Percentiles rank a stretch among this genome's conserved stretches.
Conservation (phyloP, 2,113 vertebrate species). For the Macheiramphus alcinus region DNA sequence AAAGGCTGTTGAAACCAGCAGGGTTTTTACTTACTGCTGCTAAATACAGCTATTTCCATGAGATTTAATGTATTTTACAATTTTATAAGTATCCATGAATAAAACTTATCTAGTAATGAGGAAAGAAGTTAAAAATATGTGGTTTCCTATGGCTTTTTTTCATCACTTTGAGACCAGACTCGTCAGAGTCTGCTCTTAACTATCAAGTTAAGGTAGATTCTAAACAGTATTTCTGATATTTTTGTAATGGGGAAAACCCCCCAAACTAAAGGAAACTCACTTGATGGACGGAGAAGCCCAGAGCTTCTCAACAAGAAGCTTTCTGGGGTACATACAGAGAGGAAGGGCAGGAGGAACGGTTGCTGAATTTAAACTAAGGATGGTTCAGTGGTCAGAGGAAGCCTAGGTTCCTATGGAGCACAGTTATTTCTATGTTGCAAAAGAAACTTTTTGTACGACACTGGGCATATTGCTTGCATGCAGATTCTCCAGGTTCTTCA, state of each 20-base stretch:
- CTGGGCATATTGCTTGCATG: not conserved
- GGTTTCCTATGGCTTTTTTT: not conserved
- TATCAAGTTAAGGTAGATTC: not conserved
- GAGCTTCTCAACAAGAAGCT: not conserved
- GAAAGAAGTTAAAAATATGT: not conserved
- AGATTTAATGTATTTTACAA: not conserved
- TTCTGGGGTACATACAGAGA: not conserved
- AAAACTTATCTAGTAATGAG: not conserved
- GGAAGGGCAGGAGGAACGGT: not conserved
- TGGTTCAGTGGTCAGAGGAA: not conserved
- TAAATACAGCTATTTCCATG: not conserved
- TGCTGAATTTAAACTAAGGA: not conserved
- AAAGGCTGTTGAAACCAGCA: not conserved
- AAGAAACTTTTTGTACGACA: not conserved
- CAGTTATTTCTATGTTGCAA: not conserved
- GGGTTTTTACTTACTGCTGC: not conserved
- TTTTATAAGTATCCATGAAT: not conserved
- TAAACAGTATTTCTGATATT: not conserved
- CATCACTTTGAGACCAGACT: not conserved
- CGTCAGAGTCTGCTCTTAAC: not conserved
- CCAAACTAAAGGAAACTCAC: not conserved
- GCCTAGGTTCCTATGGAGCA: fast-evolving
- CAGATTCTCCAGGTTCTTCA: not conserved
- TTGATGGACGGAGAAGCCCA: not conserved
- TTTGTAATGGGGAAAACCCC: not conserved